These are phyloP conservation scores for Salpingus planirostris DNA, from an alignment of 2,888 invertebrate genomes.

Conservation along the genomic window DNA sequence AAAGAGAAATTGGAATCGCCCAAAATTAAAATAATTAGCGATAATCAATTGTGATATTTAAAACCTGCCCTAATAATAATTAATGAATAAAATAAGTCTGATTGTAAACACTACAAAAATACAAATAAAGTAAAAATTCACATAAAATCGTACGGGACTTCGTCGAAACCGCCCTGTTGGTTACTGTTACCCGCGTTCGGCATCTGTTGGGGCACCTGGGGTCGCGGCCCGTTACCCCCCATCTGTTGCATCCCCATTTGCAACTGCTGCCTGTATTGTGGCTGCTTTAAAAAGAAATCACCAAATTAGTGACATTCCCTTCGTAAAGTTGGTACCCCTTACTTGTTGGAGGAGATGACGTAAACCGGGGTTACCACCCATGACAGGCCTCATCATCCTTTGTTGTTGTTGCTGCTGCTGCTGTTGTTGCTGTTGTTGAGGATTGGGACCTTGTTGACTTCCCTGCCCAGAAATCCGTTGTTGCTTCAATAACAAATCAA, in stretches of 20 bases:
- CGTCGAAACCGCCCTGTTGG: constrained; percentile 31
- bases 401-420: constrained; percentile 42
- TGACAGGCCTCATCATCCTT: constrained; percentile 62
- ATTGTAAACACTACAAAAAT: no score
- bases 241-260: constrained; percentile 49
- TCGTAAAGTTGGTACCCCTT: not conserved
- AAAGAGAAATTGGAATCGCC: not conserved
- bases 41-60: no score
- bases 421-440: constrained; percentile 32
- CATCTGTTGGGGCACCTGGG: constrained; percentile 41
- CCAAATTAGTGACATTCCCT: constrained; percentile 2
- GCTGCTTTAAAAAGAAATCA: constrained; percentile 48
- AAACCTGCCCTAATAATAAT: no score
- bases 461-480: constrained; percentile 35
- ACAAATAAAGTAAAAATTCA: no score
- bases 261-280: constrained; percentile 58
- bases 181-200: constrained; percentile 36
- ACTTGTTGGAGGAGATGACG: constrained; percentile 68
- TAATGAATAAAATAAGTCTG: no score
- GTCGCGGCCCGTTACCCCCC: constrained; percentile 42
- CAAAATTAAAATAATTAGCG: not conserved
- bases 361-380: constrained; percentile 70
- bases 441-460: constrained; percentile 27
- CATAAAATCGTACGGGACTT: constrained; percentile 33
- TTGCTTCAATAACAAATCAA: constrained; percentile 23